Percentiles rank a stretch among this genome's conserved stretches.
Evolutionary conservation across 2,113 vertebrate genomes (phyloP).

Genomic region (Cheilinus undulatus): DNA sequence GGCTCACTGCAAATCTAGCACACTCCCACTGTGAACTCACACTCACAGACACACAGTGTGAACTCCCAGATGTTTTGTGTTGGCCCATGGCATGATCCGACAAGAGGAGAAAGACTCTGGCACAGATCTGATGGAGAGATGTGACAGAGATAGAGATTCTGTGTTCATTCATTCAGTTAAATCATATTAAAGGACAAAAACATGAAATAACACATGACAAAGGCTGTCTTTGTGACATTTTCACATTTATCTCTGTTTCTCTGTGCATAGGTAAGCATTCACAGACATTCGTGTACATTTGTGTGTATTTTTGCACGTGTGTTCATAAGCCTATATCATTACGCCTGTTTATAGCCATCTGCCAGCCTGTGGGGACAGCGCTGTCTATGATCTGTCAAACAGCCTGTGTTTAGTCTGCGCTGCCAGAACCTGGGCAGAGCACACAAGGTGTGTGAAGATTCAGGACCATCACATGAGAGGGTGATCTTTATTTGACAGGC

Average conservation of each 20-base stretch:
- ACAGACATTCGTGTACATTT: slow-evolving; percentile 4
- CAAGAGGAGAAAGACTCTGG: slow-evolving; percentile 50
- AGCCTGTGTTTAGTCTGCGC: slow-evolving; percentile 49
- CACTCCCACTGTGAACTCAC: slow-evolving; percentile 31
- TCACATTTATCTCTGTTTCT: neutral
- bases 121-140: slow-evolving; percentile 36
- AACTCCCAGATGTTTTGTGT: slow-evolving; percentile 78
- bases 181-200: slow-evolving; percentile 5
- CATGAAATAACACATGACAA: neutral
- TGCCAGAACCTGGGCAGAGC: slow-evolving; percentile 57
- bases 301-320: slow-evolving; percentile 20
- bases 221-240: neutral
- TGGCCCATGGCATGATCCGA: slow-evolving; percentile 67
- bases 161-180: slow-evolving; percentile 24
- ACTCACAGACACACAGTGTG: slow-evolving; percentile 41
- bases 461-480: slow-evolving; percentile 55
- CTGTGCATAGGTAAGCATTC: neutral
- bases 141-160: slow-evolving; percentile 6
- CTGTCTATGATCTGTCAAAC: slow-evolving; percentile 71
- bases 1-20: slow-evolving; percentile 32
- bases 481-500: slow-evolving; percentile 72
- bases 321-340: slow-evolving; percentile 33
- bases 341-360: slow-evolving; percentile 58
- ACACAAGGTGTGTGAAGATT: slow-evolving; percentile 70
- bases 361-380: slow-evolving; percentile 57